Evolutionary conservation across 2,888 invertebrate species (phyloP).

Genomic region (Nomada fucata): DNA sequence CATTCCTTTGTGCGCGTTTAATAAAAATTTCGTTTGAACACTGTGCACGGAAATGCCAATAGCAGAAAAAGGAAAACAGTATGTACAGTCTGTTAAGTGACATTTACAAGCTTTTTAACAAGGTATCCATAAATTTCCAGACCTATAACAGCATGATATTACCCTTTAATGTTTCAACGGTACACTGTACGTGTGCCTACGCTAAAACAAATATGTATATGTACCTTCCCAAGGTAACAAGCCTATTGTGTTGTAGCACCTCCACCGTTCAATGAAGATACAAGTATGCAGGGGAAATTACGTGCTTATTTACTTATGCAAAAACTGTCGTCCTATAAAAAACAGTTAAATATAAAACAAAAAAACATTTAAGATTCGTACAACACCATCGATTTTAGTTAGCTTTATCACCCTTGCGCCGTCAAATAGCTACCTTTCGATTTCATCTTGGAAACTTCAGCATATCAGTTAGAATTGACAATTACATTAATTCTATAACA

Average conservation of each 20-base stretch:
- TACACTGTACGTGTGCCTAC: constrained; percentile 13
- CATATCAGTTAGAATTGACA: no score
- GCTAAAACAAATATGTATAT: constrained; percentile 22
- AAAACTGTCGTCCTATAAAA: background rate
- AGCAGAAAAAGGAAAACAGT: constrained; percentile 31
- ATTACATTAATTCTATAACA: no score
- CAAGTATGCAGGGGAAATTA: background rate
- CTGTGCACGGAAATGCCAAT: constrained; percentile 4
- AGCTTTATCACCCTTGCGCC: no score
- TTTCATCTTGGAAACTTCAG: no score
- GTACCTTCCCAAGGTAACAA: constrained; percentile 22
- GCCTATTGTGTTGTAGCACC: background rate
- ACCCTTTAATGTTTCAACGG: constrained; percentile 64
- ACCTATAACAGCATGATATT: constrained; percentile 62
- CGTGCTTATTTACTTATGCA: no score
- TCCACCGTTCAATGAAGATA: background rate
- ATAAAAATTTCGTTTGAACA: constrained; percentile 3
- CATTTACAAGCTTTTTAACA: constrained; percentile 60
- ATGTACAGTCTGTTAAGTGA: constrained; percentile 35
- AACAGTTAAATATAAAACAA: background rate
- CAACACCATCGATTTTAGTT: no score
- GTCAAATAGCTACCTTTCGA: no score
- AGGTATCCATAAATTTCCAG: constrained; percentile 67
- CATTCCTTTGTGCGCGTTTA: background rate
- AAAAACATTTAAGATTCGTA: no score